Evolutionary conservation across 1,140 invertebrate species (phyloP).

Genomic region (Aphidius gifuensis): DNA sequence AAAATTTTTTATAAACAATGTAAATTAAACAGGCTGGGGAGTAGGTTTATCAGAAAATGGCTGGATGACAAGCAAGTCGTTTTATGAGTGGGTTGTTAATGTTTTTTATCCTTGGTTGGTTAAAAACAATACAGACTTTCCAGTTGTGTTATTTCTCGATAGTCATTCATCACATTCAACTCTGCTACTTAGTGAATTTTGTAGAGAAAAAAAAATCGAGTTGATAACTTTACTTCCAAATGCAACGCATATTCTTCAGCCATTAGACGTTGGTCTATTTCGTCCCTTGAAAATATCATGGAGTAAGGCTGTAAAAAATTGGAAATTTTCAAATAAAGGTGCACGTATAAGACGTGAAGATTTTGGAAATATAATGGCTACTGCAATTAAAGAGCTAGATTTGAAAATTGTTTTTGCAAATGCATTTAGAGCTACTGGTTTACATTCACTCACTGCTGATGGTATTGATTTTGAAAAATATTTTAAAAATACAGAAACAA

Average conservation of each 20-base stretch:
- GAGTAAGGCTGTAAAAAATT: slow-evolving; percentile 31
- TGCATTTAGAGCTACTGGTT: slow-evolving; percentile 22
- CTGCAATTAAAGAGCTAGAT: slow-evolving; percentile 6
- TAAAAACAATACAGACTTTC: slow-evolving; percentile 33
- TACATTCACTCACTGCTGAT: slow-evolving; percentile 23
- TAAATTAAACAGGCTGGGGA: slow-evolving; percentile 37
- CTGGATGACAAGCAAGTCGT: slow-evolving; percentile 49
- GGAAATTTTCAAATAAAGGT: slow-evolving; percentile 24
- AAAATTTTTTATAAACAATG: too few species aligned
- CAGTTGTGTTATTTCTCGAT: slow-evolving; percentile 44
- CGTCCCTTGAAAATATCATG: slow-evolving; percentile 39
- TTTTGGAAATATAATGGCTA: slow-evolving; percentile 7
- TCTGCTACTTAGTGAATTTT: slow-evolving; percentile 29
- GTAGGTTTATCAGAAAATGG: slow-evolving; percentile 43
- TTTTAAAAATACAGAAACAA: slow-evolving; percentile 5
- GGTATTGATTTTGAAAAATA: slow-evolving; percentile 22
- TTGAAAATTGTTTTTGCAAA: slow-evolving; percentile 7
- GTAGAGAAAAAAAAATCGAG: slow-evolving; percentile 34
- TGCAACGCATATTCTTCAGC: slow-evolving; percentile 44
- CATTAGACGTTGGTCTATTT: slow-evolving; percentile 44
- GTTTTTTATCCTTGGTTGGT: slow-evolving; percentile 35
- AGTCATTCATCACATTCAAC: slow-evolving; percentile 37
- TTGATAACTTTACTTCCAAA: slow-evolving; percentile 41
- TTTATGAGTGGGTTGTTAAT: slow-evolving; percentile 45
- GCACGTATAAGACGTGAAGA: slow-evolving; percentile 18